Evolutionary conservation across 2,797 vertebrate species (phyloP), one percentile per base, ranked within the genome.

Genomic region (Psittacula echo): DNA sequence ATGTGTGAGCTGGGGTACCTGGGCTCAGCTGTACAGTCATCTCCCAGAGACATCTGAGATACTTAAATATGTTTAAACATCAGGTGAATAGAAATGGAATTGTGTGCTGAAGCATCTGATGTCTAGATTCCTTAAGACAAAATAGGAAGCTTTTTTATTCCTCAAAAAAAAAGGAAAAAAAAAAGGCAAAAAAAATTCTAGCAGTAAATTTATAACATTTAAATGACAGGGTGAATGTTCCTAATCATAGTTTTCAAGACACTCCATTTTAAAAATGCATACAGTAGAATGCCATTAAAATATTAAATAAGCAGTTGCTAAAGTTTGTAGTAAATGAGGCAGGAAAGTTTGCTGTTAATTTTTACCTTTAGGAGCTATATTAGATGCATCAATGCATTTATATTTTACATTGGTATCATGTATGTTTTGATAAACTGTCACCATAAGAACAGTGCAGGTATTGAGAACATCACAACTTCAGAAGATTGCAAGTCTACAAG

Each of bases 401-500:
- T 82, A 72, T 47, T 64, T 85, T 60, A 89, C 26, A 61, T 34
- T 41, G 23, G 22, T 58, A 83, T 73, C 3, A 39, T 37, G 83
- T 72, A 71, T 9, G 42, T 81, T 96, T 76, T 87, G 51, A 89
- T 65, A 61, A 76, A 58, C 26, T 48, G 34, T 50, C 58, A 89
- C 47, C 34, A 2, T 41, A 72, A 91, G 44, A 82, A 85, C 14
- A 72, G 53, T 74, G 34, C 8, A 68, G n/a, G n/a, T 80, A 87
- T 54, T 84, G 66, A 67, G 56, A 87, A 71, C 30, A 34, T 65
- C 67, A 80, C 56, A 89, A 32, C 74, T 94, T 96, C 82, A 95
- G 74, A 88, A 93, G 68, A 85, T 37, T 94, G 80, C 96, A 97
- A 89, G 96, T 96, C 91, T 87, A 73, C 92, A 97, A 93, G 60